Percentiles rank a stretch among this genome's conserved stretches.
Evolutionary conservation across 2,888 invertebrate species (phyloP).

Genomic region (Cheilosia vulpina): DNA sequence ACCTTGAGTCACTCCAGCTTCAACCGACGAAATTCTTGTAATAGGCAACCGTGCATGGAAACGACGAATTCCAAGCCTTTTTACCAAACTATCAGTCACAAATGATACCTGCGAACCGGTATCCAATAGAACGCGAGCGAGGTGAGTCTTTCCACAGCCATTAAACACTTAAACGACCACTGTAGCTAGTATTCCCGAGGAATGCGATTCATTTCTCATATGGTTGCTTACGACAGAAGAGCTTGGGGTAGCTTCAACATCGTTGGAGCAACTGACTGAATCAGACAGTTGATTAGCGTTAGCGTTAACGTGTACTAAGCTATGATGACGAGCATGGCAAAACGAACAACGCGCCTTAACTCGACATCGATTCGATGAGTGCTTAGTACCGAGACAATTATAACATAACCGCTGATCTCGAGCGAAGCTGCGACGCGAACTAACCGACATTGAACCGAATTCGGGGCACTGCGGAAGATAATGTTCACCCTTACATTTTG

Average conservation of each 20-base stretch:
- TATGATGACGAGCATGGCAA: too few species aligned
- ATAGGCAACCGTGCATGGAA: too few species aligned
- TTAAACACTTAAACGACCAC: not conserved
- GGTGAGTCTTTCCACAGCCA: not conserved
- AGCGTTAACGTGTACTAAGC: too few species aligned
- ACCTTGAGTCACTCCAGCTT: too few species aligned
- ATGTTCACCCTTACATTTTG: slow-evolving; percentile 8
- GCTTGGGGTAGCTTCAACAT: too few species aligned
- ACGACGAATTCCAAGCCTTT: too few species aligned
- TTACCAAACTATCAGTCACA: too few species aligned
- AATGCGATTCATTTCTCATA: not conserved
- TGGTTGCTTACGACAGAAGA: not conserved
- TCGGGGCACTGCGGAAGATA: slow-evolving; percentile 16
- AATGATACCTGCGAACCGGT: too few species aligned
- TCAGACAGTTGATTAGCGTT: too few species aligned
- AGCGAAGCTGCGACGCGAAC: slow-evolving; percentile 1
- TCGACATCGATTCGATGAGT: slow-evolving; percentile 23
- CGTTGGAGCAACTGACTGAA: too few species aligned
- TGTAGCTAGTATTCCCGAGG: not conserved
- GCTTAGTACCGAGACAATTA: slow-evolving; percentile 36
- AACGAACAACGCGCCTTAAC: too few species aligned
- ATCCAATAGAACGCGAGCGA: not conserved
- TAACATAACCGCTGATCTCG: slow-evolving; percentile 25
- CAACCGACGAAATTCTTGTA: too few species aligned
- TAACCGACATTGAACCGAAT: slow-evolving; percentile 20